Evolutionary conservation across 2,888 invertebrate genomes (phyloP).

Genomic region (Boloria euphrosyne): DNA sequence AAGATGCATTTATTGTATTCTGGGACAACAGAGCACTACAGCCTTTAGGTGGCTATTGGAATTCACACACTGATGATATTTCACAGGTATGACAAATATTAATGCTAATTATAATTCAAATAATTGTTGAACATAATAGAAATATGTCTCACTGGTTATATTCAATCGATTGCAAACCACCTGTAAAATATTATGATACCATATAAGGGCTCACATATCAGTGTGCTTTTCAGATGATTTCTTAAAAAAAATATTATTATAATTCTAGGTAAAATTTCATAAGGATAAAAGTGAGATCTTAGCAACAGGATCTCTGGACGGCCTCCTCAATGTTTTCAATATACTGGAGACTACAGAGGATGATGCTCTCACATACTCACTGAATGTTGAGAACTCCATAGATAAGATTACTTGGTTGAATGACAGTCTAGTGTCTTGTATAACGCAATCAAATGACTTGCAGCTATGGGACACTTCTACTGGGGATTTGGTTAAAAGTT

Average conservation of each 20-base stretch:
- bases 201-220: too few relatives aligned
- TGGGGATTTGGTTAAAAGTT: conserved; percentile 82
- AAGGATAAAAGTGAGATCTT: conserved; percentile 84
- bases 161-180: too few relatives aligned
- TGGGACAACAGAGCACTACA: conserved; percentile 87
- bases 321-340: conserved; percentile 92
- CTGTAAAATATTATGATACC: too few relatives aligned
- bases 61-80: conserved; percentile 91
- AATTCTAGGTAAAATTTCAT: conserved; percentile 86
- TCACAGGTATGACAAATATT: conserved; percentile 80
- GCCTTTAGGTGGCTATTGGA: conserved; percentile 90
- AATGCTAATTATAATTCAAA: neutral
- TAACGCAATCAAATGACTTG: conserved; percentile 87
- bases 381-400: conserved; percentile 91
- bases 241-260: neutral
- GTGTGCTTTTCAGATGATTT: neutral
- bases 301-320: conserved; percentile 91
- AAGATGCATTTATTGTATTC: conserved; percentile 89
- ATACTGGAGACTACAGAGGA: conserved; percentile 88
- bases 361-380: conserved; percentile 88
- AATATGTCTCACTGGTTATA: too few relatives aligned
- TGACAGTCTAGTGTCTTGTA: conserved; percentile 79
- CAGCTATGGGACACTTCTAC: conserved; percentile 85
- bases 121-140: too few relatives aligned
- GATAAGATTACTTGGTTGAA: conserved; percentile 83